Evolutionary conservation across 2,113 vertebrate species (phyloP), one percentile per base, ranked within the genome.

Genomic region (Porphyrio hochstetteri): DNA sequence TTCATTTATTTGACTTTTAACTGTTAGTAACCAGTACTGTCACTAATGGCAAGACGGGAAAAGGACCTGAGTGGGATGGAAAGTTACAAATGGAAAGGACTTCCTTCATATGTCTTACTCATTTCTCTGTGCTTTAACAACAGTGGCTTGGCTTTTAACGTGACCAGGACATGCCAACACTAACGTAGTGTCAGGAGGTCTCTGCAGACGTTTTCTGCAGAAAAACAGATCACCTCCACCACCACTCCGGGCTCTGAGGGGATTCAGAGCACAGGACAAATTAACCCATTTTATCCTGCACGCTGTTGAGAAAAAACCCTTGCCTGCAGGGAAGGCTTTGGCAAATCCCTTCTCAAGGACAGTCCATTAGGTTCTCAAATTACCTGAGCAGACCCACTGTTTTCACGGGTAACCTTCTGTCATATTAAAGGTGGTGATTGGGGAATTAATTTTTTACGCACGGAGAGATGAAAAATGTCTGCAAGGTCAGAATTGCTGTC

Each of bases 121-220:
- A 28, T n/a, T 57, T 79, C 18, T 70, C 38, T 53, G 11, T 71
- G 13, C 24, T 65, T 4, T 52, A 44, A n/a, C 11, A 69, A 6
- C 35, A 82, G 16, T 70, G 55, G 3, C 16, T 70, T 36, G 65
- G 7, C 11, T 65, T 81, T 60, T 65, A 68, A 21, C 59, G 36
- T 8, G 9, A 12, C 16, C 42, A 38, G 64, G 25, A 59, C 16
- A 11, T 42, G 24, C 9, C 75, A 79, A 33, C n/a, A 59, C 3
- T 77, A 69, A 46, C 15, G 19, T 0, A 3, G 29, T 42, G 16
- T 56, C 67, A 86, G 57, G 29, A 86, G 5, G 31, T 42, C 27
- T 89, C 27, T 86, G 38, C 27, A 53, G 16, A 38, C 56, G 13
- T 7, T 82, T 91, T 92, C 78, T 91, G 77, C 38, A 92, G 36